A percentile compares a stretch with the other conserved stretches of the same genome.
Conservation (phyloP, 2,113 vertebrate species). For the Scophthalmus maximus region DNA sequence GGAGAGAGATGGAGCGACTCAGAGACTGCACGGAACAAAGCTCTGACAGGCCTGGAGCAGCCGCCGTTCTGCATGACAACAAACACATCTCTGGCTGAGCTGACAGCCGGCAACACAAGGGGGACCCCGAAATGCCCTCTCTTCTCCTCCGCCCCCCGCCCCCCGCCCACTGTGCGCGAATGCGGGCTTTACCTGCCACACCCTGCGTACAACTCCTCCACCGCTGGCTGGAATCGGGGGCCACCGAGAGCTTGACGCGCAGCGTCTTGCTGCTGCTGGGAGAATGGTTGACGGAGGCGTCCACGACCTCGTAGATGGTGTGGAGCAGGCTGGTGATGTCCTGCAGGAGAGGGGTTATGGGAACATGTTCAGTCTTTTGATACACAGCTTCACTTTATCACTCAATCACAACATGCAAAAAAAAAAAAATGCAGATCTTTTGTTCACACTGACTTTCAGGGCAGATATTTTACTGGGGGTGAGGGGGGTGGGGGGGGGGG, state of each 20-base stretch:
- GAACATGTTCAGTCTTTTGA: neutral
- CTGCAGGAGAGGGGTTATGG: slow-evolving; percentile 69
- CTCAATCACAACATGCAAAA: neutral
- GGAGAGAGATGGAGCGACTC: slow-evolving; percentile 70
- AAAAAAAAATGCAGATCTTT: neutral
- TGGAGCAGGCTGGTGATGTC: slow-evolving; percentile 98
- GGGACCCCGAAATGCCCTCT: slow-evolving; percentile 50
- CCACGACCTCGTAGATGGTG: slow-evolving; percentile 98
- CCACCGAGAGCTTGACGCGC: slow-evolving; percentile 94
- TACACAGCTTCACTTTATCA: neutral
- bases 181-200: slow-evolving; percentile 81
- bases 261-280: slow-evolving; percentile 96
- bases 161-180: slow-evolving; percentile 23
- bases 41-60: slow-evolving; percentile 75
- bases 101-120: slow-evolving; percentile 60
- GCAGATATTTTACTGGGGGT: neutral
- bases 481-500: neutral
- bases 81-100: slow-evolving; percentile 66
- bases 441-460: neutral
- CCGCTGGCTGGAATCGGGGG: slow-evolving; percentile 92
- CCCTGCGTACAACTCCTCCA: slow-evolving; percentile 88
- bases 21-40: slow-evolving; percentile 69
- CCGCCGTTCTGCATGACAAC: slow-evolving; percentile 72
- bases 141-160: slow-evolving; percentile 1
- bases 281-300: slow-evolving; percentile 96